Conservation (phyloP, 2,113 vertebrate species). For the Indicator indicator region DNA sequence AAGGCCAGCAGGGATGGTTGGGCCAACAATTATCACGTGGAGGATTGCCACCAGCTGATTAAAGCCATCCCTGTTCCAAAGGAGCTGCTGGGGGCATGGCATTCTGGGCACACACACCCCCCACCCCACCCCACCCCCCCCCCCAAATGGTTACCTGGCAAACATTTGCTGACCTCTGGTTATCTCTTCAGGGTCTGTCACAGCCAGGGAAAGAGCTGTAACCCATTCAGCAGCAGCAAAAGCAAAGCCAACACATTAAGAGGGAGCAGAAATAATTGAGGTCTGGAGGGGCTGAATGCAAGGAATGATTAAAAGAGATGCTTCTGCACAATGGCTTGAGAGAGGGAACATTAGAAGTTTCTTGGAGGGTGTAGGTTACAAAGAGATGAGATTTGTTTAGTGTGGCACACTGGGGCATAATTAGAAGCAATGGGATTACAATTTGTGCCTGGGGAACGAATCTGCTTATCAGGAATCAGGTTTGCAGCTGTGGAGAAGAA, state of each 20-base stretch:
- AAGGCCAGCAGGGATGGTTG: slow-evolving; percentile 11
- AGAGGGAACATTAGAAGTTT: slow-evolving; percentile 41
- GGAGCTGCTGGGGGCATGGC: background rate
- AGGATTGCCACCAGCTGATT: background rate
- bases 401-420: background rate
- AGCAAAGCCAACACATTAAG: background rate
- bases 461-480: slow-evolving; percentile 14
- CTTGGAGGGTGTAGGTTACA: slow-evolving; percentile 30
- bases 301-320: slow-evolving; percentile 57
- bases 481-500: background rate
- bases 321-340: slow-evolving; percentile 22
- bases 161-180: background rate
- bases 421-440: slow-evolving; percentile 48
- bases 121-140: background rate
- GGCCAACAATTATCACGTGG: background rate
- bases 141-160: background rate
- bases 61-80: background rate
- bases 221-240: background rate
- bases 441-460: slow-evolving; percentile 20
- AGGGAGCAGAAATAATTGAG: slow-evolving; percentile 61
- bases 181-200: background rate
- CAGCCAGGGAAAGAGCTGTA: background rate
- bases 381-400: slow-evolving; percentile 55
- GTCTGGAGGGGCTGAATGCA: slow-evolving; percentile 49
- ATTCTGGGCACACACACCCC: background rate